Base-by-base conservation (phyloP, 1,140 invertebrate species). In the Bombus turneri region DNA sequence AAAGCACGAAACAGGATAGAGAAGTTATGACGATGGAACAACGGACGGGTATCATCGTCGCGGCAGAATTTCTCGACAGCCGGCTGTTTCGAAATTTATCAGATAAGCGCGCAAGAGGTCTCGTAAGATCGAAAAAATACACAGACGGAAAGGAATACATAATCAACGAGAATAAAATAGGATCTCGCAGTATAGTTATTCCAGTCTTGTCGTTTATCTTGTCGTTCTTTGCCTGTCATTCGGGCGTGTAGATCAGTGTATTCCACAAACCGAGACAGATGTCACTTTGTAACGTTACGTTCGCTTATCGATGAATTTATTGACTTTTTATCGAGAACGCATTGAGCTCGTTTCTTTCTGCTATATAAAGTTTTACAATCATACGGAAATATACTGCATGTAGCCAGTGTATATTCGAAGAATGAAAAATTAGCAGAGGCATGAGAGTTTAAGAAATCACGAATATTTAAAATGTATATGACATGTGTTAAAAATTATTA, bases 61-160 rank as follows among this genome's bases (percentile, higher is more conserved):
- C 57, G 53, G 53, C 76, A 64, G 53, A 87, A 87, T 85, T 88
- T 77, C 75, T 43, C 71, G 81, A 75, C 69, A n/a, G 64, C 47
- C 41, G 37, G 53, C 76, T 66, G 37, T 87, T 83, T 88, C 71
- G 71, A 80, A 81, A 88, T 88, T 85, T 57, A 88, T 88, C 77
- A 66, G 81, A n/a, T 37, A 31, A 68, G 53, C 28, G 81, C 18
- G 62, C 31, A 18, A n/a, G 47, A 69, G 64, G 5, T 43, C 28
- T 12, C 41, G 41, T 39, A n/a, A 43, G 39, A 34, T 39, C n/a
- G 68, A 64, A 77, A 82, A 18, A 47, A 62, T 25, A 64, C 81
- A 47, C 53, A 68, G 37, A 9, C 57, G 39, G 8, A 64, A 64
- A 81, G 71, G 71, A 82, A 64, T 82, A 75, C 47, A 0, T 53